Evolutionary conservation across 64 coral and sea anemone genomes (phyloP).

Genomic region (Dendrophyllia cribrosa): DNA sequence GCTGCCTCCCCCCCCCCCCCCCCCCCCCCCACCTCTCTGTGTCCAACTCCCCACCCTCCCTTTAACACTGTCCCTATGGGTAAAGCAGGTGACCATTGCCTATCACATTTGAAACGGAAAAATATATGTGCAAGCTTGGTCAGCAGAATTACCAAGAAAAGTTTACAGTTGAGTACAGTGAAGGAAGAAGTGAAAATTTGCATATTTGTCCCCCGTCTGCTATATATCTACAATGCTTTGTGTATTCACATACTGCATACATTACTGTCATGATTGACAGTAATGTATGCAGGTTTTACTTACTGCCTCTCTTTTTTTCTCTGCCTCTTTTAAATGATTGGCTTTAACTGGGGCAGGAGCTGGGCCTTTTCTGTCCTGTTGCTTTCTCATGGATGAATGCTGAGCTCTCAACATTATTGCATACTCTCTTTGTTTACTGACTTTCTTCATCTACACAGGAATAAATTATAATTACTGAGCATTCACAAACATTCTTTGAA

Average conservation of each 20-base stretch:
- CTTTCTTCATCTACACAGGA: conserved; percentile 63
- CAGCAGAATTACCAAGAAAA: neutral
- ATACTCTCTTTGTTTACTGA: conserved; percentile 84
- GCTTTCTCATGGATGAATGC: conserved; percentile 65
- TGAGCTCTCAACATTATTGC: conserved; percentile 75
- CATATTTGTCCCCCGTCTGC: no score
- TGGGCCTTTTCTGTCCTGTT: conserved; percentile 32
- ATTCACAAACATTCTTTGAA: neutral
- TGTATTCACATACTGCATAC: no score
- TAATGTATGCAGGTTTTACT: neutral
- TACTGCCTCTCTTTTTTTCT: conserved; percentile 66
- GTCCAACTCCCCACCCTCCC: no score
- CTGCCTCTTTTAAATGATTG: conserved; percentile 67
- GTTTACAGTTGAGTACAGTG: neutral
- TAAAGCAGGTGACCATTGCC: no score
- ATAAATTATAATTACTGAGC: neutral
- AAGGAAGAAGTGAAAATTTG: neutral
- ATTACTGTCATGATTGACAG: no score
- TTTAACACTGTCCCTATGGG: no score
- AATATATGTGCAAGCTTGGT: no score
- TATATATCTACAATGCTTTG: no score
- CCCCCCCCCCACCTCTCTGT: no score
- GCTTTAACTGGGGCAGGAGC: conserved; percentile 10
- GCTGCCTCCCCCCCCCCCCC: no score
- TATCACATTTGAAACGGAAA: no score